Base-by-base conservation (phyloP, 2,113 vertebrate species). In the Coracopsis vasa region DNA sequence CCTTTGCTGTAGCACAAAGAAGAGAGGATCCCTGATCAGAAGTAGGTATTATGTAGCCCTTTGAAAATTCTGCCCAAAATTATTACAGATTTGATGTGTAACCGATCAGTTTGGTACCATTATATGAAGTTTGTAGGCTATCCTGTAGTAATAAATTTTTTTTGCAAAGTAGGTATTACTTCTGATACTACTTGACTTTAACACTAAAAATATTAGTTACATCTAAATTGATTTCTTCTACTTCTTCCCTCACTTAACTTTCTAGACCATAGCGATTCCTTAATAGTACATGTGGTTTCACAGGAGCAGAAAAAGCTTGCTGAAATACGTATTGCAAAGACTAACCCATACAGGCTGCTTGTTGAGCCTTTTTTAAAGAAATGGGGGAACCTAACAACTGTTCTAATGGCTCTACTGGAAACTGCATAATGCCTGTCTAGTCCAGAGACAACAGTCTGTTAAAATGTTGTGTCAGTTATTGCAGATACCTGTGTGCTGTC, bases 401-500 rank as follows among this genome's bases (percentile, higher is more conserved):
- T 41, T 77, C 10, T n/a, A 19, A 11, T 29, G 37, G 29, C 9
- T 41, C 0, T 10, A 16, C 37, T 35, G 61, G 39, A n/a, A 42
- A 7, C 29, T 28, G 60, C 25, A 3, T 45, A n/a, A 9, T 69
- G 42, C 53, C n/a, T 27, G 21, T 4, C 7, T 14, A 35, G 47
- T 13, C 53, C 53, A 28, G 58, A 67, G 48, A 28, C 17, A 33
- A 58, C n/a, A 18, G 31, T 16, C 48, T 19, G 50, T 35, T 48
- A 8, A 48, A 66, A 20, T 20, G 7, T 6, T 10, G 10, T 24
- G 21, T 70, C n/a, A 12, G 4, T 41, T 71, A 7, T 18, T 15
- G 10, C 11, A 33, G 41, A 18, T 37, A 31, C 16, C 0, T 1
- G 20, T 31, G 41, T 47, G 58, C 27, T 33, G 2, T 45, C 50